A percentile compares a stretch with the other conserved stretches of the same genome.
These are phyloP conservation scores for Sebastes hubbsi DNA, from an alignment of 2,797 vertebrate species.

Conservation along the genomic window DNA sequence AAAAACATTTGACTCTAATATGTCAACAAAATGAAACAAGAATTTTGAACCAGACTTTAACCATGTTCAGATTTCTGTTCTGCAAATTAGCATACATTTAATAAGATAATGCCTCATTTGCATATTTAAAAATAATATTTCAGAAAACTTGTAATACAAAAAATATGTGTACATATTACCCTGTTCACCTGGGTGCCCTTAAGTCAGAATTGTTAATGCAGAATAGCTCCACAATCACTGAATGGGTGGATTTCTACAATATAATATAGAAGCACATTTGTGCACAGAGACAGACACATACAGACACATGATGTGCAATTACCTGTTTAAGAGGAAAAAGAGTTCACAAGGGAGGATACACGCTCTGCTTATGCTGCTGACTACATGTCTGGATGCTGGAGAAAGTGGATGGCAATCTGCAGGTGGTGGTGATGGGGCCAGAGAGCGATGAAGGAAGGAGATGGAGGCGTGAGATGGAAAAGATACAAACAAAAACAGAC, in stretches of 20 bases:
- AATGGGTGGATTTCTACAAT: background rate
- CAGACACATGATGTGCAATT: constrained; percentile 43
- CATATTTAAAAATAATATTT: too few relatives aligned
- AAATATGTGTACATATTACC: too few relatives aligned
- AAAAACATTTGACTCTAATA: too few relatives aligned
- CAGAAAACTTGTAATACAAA: too few relatives aligned
- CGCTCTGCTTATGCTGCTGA: constrained; percentile 44
- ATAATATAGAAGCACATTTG: background rate
- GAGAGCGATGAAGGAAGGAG: constrained; percentile 1
- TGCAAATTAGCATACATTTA: too few relatives aligned
- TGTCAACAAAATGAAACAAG: too few relatives aligned
- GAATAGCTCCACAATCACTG: background rate
- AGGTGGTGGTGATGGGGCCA: background rate
- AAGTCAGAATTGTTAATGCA: background rate
- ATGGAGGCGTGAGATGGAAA: background rate
- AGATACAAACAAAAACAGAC: background rate
- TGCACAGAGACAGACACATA: constrained; percentile 14
- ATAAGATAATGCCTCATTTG: too few relatives aligned
- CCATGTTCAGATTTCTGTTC: too few relatives aligned
- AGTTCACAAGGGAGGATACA: constrained; percentile 56
- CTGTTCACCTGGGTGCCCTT: too few relatives aligned
- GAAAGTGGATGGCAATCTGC: constrained; percentile 44
- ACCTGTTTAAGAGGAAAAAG: constrained; percentile 76
- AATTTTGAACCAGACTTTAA: too few relatives aligned
- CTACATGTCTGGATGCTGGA: constrained; percentile 74